Evolutionary conservation across 2,797 vertebrate genomes (phyloP), one percentile per base, ranked within the genome.

Genomic region (Sternotherus odoratus): DNA sequence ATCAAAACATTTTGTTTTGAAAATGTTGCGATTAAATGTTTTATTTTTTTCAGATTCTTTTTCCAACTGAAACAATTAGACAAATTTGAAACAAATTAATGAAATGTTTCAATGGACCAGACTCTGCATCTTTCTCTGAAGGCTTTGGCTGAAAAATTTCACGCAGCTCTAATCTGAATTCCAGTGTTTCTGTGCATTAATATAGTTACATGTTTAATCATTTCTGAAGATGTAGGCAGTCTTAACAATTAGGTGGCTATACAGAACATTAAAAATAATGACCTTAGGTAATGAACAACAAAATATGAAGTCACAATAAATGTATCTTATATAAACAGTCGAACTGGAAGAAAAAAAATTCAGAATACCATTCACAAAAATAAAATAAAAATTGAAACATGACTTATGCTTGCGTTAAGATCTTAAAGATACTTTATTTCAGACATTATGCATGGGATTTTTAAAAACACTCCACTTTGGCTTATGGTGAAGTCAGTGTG

Each of bases 151-250:
- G 16, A 66, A 66, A 36, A 36, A 36, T n/a, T 66, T n/a, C 60
- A 63, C 8, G 5, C 1, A 17, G 9, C 17, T 66, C 9, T 36
- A 66, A 66, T 36, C 17, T 36, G 60, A 53, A 85, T 88, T 95
- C 51, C 51, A 81, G 81, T 66, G 88, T 91, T 82, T 85, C 69
- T 92, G 17, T 72, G 75, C 49, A 51, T 91, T 39, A 69, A 93
- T 91, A 86, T 63, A 94, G 79, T 88, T 92, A 83, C 12, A 91
- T 91, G 93, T 39, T 93, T 94, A 94, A 96, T 95, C 36, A 83
- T 92, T 94, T 63, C 75, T 85, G 39, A 92, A 95, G 74, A 92
- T 94, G 77, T 53, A 11, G 43, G 43, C 36, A 82, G 5, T 82
- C 56, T 91, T 95, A 89, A 91, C 81, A 88, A 79, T 86, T 86